Evolutionary conservation across 2,797 vertebrate genomes (phyloP).

Genomic region (Bothrops alternatus): DNA sequence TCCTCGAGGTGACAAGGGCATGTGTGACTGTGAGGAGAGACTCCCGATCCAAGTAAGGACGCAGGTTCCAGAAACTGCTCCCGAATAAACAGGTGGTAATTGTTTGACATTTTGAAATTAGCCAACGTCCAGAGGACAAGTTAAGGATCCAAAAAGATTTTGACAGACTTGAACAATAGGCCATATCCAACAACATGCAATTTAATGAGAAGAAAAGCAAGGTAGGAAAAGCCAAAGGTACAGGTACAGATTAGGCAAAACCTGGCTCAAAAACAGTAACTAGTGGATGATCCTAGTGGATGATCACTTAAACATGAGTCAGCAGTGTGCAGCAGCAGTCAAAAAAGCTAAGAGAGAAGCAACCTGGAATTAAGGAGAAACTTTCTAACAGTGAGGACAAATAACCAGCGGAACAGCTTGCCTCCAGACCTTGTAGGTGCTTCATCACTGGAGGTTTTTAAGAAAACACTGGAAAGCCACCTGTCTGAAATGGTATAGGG

Average conservation of each 20-base stretch:
- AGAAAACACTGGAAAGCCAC: background rate
- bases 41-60: no score
- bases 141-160: background rate
- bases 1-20: no score
- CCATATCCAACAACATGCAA: background rate
- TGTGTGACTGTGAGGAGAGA: no score
- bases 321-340: background rate
- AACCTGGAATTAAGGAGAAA: background rate
- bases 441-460: background rate
- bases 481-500: background rate
- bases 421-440: background rate
- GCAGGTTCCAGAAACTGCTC: background rate
- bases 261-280: background rate
- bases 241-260: background rate
- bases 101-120: background rate
- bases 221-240: background rate
- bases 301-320: background rate
- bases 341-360: background rate
- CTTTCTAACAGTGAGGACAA: background rate
- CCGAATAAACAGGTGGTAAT: background rate
- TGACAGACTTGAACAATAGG: background rate
- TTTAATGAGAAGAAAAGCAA: background rate
- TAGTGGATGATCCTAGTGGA: background rate
- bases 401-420: background rate
- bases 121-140: background rate